A percentile compares a stretch with the other conserved stretches of the same genome.
Evolutionary conservation across 2,888 invertebrate genomes (phyloP).

Genomic region (Spilarctia lutea): DNA sequence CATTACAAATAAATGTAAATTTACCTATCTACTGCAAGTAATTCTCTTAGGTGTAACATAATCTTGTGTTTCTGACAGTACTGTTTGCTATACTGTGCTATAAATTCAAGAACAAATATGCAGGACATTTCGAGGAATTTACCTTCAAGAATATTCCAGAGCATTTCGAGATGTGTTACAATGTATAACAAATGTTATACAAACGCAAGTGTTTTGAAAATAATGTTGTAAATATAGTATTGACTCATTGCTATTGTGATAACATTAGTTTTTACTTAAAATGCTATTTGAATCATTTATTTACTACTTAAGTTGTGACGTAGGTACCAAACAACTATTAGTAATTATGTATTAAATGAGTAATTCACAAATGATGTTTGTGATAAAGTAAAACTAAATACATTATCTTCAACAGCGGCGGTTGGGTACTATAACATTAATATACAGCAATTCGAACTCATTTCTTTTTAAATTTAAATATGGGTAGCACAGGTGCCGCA

Average conservation of each 20-base stretch:
- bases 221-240: constrained; percentile 19
- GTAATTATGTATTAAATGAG: not conserved
- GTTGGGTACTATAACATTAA: not conserved
- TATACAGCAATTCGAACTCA: not conserved
- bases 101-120: not conserved
- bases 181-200: constrained; percentile 29
- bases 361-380: not conserved
- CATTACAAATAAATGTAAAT: not conserved
- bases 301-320: not conserved
- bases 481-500: not conserved
- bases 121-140: constrained; percentile 12
- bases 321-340: not conserved
- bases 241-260: constrained; percentile 16
- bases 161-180: constrained; percentile 16
- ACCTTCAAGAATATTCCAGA: constrained; percentile 20
- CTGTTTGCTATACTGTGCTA: constrained; percentile 6
- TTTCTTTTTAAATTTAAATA: not conserved
- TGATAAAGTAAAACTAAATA: not conserved
- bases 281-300: not conserved
- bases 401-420: not conserved
- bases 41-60: not conserved
- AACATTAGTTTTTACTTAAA: not conserved
- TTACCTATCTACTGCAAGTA: not conserved
- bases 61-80: constrained; percentile 6
- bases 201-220: constrained; percentile 26